These are phyloP conservation scores for Caenorhabditis imperialis DNA, from an alignment of 2,888 invertebrate species.

Conservation along the genomic window DNA sequence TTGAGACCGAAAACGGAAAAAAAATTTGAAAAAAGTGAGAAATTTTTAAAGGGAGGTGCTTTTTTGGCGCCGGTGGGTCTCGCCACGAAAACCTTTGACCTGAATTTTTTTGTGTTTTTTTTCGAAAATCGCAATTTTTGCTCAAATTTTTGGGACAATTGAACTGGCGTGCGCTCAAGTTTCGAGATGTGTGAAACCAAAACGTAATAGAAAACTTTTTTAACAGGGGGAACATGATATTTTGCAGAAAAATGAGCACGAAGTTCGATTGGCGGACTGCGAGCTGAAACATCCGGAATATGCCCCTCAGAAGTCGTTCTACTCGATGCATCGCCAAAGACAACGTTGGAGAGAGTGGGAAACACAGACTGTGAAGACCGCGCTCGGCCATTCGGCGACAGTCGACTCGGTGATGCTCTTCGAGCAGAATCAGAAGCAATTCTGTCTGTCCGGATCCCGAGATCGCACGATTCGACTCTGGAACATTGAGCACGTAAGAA, in stretches of 20 bases:
- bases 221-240: no score
- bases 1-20: not conserved
- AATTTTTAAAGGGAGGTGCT: no score
- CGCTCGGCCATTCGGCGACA: slow-evolving; percentile 51
- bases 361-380: slow-evolving; percentile 25
- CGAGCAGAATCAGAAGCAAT: slow-evolving; percentile 28
- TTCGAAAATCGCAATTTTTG: no score
- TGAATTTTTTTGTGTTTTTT: no score
- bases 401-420: slow-evolving; percentile 58
- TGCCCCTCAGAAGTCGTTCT: slow-evolving; percentile 20
- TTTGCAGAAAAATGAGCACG: slow-evolving; percentile 32
- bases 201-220: no score
- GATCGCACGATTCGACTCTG: slow-evolving; percentile 58
- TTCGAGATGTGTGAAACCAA: no score
- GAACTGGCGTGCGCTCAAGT: no score
- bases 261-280: slow-evolving; percentile 23
- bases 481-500: slow-evolving; percentile 45
- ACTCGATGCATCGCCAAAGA: slow-evolving; percentile 10
- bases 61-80: no score
- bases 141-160: no score
- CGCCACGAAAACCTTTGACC: no score
- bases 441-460: slow-evolving; percentile 56
- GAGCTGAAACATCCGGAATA: slow-evolving; percentile 25
- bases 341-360: slow-evolving; percentile 46
- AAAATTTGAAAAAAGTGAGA: no score